Evolutionary conservation across 2,113 vertebrate species (phyloP), one percentile per base, ranked within the genome.

Genomic region (Sula dactylatra): DNA sequence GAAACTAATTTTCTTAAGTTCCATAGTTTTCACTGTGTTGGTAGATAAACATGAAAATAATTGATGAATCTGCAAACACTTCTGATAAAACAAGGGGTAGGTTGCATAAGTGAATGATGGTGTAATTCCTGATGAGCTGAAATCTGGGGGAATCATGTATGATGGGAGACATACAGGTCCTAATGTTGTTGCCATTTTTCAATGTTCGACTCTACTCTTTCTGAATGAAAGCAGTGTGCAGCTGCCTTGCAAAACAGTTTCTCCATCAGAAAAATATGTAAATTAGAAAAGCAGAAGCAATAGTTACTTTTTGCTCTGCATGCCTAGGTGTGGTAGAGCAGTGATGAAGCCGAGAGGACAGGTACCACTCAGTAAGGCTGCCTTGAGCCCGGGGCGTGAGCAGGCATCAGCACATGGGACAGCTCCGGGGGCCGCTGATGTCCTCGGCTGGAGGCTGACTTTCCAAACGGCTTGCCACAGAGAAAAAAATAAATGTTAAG

Each of bases 371-470:
- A 3, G 1, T 1, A 13, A 25, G 40, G 42, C 36, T 40, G 31
- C 0, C 0, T 1, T 26, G 47, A 5, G 2, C 52, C 25, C 18
- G 18, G 20, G 58, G 1, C 14, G 4, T 4, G 19, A 82, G 50
- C 16, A 62, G 25, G 2, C 44, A 19, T 38, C 27, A 26, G 49
- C 24, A 7, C 3, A 45, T 7, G 16, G 56, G 19, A 14, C 12
- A 20, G 19, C 32, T 36, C 27, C 1, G 4, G 36, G 4, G 59
- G 16, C 18, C 16, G 6, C 59, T 6, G 59, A 14, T 5, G 11
- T 4, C 5, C 36, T 17, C 1, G 3, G 47, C 42, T 29, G 4
- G 18, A 50, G 40, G 19, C 45, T 54, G 50, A 5, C 42, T 67
- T 78, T 42, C 59, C 32, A 55, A 89, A 82, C 13, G 27, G 15